Conservation (phyloP, 2,797 vertebrate genomes). For the Enteromius thamalakanensis region DNA sequence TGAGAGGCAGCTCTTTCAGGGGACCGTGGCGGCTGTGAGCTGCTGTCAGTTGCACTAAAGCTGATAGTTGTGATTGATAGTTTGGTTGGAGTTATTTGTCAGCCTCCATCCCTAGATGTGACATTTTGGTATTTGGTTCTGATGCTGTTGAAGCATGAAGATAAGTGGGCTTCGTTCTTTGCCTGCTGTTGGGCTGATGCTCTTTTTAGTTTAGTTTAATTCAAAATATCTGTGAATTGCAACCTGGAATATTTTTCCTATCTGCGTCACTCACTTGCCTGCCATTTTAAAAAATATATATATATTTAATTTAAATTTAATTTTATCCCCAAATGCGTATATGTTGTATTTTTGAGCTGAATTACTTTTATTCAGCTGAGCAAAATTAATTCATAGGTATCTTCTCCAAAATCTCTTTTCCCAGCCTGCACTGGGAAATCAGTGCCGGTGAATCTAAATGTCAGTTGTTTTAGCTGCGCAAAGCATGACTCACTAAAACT, state of each 20-base stretch:
- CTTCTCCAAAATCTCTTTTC: background rate
- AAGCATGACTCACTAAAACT: conserved; percentile 16
- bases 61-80: conserved; percentile 69
- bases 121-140: conserved; percentile 61
- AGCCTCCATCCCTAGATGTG: conserved; percentile 51
- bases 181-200: conserved; percentile 32
- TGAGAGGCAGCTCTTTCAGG: conserved; percentile 20
- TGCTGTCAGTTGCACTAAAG: conserved; percentile 57
- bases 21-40: conserved; percentile 48
- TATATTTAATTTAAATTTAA: too few species aligned
- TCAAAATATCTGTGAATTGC: background rate
- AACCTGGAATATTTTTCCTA: background rate
- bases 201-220: conserved; percentile 50
- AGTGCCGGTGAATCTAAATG: background rate
- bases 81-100: conserved; percentile 62
- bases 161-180: conserved; percentile 31
- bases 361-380: background rate
- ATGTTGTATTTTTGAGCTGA: background rate
- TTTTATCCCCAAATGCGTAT: too few species aligned
- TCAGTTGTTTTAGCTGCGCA: background rate
- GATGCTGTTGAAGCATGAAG: conserved; percentile 50
- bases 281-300: background rate
- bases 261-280: background rate
- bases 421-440: background rate
- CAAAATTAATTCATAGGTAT: conserved; percentile 1